Conservation (phyloP, 2,888 invertebrate species). For the Leptothorax acervorum region DNA sequence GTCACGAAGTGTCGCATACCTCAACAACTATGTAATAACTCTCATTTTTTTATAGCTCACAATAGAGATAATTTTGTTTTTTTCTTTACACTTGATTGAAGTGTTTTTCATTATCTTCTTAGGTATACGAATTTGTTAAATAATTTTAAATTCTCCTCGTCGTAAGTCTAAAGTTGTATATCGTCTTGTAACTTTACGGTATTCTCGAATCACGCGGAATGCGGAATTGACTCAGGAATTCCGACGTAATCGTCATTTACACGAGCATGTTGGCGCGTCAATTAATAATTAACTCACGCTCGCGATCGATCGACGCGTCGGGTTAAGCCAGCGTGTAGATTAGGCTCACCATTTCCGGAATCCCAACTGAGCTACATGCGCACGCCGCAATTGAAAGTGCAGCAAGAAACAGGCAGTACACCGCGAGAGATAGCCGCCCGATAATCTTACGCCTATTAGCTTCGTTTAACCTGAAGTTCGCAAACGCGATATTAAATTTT, state of each 20-base stretch:
- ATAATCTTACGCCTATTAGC: slow-evolving; percentile 40
- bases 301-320: slow-evolving; percentile 55
- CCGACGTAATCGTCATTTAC: slow-evolving; percentile 37
- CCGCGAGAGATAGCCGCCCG: slow-evolving; percentile 15
- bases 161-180: neutral
- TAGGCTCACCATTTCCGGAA: slow-evolving; percentile 55
- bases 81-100: neutral
- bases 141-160: neutral
- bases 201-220: slow-evolving; percentile 16
- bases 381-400: slow-evolving; percentile 27
- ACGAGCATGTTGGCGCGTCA: slow-evolving; percentile 25
- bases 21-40: neutral
- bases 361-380: slow-evolving; percentile 29
- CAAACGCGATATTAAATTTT: slow-evolving; percentile 35
- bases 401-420: slow-evolving; percentile 12
- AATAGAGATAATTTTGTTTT: neutral
- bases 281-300: slow-evolving; percentile 51
- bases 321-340: slow-evolving; percentile 56
- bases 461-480: slow-evolving; percentile 17
- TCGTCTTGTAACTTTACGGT: neutral
- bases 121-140: neutral
- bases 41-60: neutral
- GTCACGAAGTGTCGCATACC: neutral
- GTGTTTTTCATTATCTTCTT: neutral
- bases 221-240: slow-evolving; percentile 31